phyloP scores from a whole-genome alignment of 1,140 invertebrate species.

The Onthophagus taurus region DNA sequence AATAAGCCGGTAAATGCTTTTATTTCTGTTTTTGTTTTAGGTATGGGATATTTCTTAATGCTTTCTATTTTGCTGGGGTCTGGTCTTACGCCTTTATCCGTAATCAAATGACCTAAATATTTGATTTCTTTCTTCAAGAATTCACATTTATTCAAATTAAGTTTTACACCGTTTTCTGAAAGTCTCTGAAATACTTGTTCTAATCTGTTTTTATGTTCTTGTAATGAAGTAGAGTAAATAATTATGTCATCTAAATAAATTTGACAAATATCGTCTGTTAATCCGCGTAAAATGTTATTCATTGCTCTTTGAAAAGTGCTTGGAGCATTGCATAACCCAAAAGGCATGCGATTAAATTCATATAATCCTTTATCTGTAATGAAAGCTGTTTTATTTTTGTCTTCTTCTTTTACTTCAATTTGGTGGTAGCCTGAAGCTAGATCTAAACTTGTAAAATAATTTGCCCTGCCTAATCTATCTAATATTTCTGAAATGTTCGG shows the following conservation, averaged over 20 bases:
- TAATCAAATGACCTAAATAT: conserved; percentile 36
- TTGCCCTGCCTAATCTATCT: conserved; percentile 37
- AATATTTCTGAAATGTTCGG: conserved; percentile 43
- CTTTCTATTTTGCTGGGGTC: conserved; percentile 33
- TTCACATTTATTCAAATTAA: conserved; percentile 17
- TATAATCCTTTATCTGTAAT: conserved; percentile 27
- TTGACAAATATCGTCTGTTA: conserved; percentile 14
- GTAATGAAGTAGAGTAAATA: conserved; percentile 1
- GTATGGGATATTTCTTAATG: conserved; percentile 32
- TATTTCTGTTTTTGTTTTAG: conserved; percentile 33
- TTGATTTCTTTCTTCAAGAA: conserved; percentile 34
- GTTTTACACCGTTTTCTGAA: conserved; percentile 15
- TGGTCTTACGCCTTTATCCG: conserved; percentile 33
- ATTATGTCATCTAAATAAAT: conserved; percentile 7
- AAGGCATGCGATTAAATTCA: conserved; percentile 35
- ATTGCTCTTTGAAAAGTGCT: conserved; percentile 39
- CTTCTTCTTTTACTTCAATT: conserved; percentile 33
- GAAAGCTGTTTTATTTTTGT: conserved; percentile 42
- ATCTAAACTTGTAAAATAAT: conserved; percentile 41
- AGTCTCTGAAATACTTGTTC: conserved; percentile 2
- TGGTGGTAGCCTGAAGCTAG: conserved; percentile 38
- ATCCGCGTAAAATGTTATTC: conserved; percentile 26
- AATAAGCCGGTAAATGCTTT: conserved; percentile 37
- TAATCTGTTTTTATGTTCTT: conserved; percentile 2
- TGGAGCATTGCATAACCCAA: conserved; percentile 17